phyloP scores from a whole-genome alignment of 2,797 vertebrate species.

The Smutsia gigantea region DNA sequence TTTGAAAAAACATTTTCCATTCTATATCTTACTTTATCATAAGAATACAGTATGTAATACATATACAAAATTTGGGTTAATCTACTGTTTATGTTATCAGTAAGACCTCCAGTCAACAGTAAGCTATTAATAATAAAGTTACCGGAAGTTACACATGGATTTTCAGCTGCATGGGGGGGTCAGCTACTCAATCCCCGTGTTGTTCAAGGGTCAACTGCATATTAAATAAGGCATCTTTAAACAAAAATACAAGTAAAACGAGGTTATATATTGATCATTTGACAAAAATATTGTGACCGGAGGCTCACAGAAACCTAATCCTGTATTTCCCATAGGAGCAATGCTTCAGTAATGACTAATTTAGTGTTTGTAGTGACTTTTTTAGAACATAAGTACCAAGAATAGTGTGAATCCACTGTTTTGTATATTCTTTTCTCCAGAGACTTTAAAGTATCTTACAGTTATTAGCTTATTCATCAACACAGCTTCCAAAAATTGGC shows the following conservation, averaged over 20 bases:
- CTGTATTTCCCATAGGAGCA: neutral
- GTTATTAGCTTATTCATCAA: slow-evolving; percentile 14
- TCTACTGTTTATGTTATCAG: no score
- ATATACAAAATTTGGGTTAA: no score
- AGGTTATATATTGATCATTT: neutral
- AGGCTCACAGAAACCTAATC: neutral
- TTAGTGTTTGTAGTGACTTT: neutral
- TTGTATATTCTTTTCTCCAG: neutral
- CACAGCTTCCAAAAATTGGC: neutral
- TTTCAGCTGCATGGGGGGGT: no score
- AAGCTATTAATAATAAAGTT: no score
- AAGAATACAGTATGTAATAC: no score
- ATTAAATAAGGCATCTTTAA: neutral
- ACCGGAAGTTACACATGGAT: no score
- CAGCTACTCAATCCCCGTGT: no score
- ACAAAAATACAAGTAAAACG: neutral
- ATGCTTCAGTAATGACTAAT: neutral
- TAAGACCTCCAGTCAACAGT: no score
- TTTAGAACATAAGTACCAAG: neutral
- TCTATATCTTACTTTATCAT: no score
- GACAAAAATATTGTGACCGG: neutral
- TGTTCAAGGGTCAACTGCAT: no score
- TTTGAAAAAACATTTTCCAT: no score
- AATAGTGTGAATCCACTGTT: neutral
- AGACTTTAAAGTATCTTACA: neutral